Base-by-base conservation (phyloP, 92 coral and sea anemone genomes). In the Zoanthus sociatus region DNA sequence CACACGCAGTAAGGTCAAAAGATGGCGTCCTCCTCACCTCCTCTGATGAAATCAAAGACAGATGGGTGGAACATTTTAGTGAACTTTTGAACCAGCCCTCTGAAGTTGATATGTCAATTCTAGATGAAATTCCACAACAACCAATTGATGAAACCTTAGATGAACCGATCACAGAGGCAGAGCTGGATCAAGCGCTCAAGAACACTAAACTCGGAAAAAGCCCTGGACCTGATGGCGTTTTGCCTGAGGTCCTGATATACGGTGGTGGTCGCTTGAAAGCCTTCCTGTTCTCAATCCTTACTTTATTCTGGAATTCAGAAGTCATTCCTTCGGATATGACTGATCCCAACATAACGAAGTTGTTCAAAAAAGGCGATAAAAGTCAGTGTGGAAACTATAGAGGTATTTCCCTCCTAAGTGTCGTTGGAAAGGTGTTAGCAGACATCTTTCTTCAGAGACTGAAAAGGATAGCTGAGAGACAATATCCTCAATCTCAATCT, bases 301-400 rank as follows among this genome's bases (percentile, higher is more conserved):
- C 69, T 32, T 50, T 68, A 32, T 77, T 78, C 75, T 91, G 89
- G 94, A 51, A 60, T 14, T 72, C 94, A 46, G 90, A 88, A 81
- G 74, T 48, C 21, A 48, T 87, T 14, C 90, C 91, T 42, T 30
- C 79, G 61, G 89, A 91, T 48, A 31, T 75, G 76, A 83, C 53
- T 9, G 89, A 83, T 42, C 79, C 91, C n/a, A 87, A 55, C 51
- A 91, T 91, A 47, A 51, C 78, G 50, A 91, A 87, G 16, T 64
- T 92, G 71, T 85, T 92, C 87, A 84, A 88, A 32, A 92, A 88
- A 51, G 92, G 94, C 10, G 88, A 92, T 20, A 76, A 92, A 14
- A 89, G 92, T 54, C 87, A 73, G 14, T 89, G 88, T 73, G 89
- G 84, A 3, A 87, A 87, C 71, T 88, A 83, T 46, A 78, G 91